phyloP scores from a whole-genome alignment of 2,797 vertebrate species.

The Cossypha heuglini region DNA sequence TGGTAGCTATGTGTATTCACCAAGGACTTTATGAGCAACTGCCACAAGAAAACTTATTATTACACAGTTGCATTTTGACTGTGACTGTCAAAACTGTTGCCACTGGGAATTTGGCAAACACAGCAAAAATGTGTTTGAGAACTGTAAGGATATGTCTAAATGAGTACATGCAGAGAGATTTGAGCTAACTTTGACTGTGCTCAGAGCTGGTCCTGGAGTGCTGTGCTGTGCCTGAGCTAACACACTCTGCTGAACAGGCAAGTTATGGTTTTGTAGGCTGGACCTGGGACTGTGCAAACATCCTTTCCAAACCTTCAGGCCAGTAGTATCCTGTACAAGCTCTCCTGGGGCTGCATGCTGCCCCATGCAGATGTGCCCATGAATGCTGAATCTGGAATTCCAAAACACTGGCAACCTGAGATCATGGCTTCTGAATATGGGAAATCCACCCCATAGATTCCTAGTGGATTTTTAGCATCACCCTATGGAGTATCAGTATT shows the following conservation, averaged over 20 bases:
- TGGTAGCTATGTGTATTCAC: not conserved
- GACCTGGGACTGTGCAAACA: not conserved
- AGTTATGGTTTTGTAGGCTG: not conserved
- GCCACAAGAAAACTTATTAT: not conserved
- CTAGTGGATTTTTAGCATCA: not conserved
- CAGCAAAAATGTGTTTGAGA: conserved; percentile 2
- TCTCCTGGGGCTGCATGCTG: not conserved
- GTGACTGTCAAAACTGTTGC: conserved; percentile 15
- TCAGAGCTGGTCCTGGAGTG: not conserved
- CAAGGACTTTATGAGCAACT: not conserved
- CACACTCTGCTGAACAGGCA: not conserved
- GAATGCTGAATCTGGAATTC: not conserved
- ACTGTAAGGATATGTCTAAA: not conserved
- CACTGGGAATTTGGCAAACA: conserved; percentile 25
- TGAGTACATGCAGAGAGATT: not conserved
- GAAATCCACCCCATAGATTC: not conserved
- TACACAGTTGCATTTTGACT: conserved; percentile 39
- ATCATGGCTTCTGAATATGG: not conserved
- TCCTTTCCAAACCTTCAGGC: not conserved
- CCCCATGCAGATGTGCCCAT: not conserved
- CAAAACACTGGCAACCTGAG: not conserved
- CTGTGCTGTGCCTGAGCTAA: not conserved
- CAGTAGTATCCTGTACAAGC: not conserved
- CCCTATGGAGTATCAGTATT: not conserved
- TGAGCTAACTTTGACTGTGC: not conserved